A percentile compares a stretch with the other conserved stretches of the same genome.
Conservation (phyloP, 2,113 vertebrate species). For the Corvus hawaiiensis region DNA sequence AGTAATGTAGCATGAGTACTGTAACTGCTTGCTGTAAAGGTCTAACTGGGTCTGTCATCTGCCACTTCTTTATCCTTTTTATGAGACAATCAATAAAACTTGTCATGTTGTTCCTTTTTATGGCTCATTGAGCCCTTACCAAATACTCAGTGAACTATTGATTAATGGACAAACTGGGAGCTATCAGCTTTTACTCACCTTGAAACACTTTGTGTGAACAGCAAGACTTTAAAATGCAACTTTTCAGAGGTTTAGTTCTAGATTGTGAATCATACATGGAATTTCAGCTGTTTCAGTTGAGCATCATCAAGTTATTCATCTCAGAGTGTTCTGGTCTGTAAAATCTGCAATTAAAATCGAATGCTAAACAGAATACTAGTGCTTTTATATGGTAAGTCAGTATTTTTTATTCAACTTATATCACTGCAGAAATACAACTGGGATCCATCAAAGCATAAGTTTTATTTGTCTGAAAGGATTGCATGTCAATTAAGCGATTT, state of each 20-base stretch:
- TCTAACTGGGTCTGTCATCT: not conserved
- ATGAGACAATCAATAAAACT: slow-evolving; percentile 31
- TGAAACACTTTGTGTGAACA: not conserved
- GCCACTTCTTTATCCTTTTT: slow-evolving; percentile 26
- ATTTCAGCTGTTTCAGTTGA: not conserved
- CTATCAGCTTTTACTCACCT: slow-evolving; percentile 20
- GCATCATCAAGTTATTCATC: slow-evolving; percentile 11
- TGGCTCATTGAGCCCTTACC: slow-evolving; percentile 9
- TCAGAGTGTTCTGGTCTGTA: not conserved
- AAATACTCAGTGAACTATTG: slow-evolving; percentile 30
- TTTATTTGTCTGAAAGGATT: slow-evolving; percentile 23
- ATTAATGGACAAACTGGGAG: slow-evolving; percentile 9
- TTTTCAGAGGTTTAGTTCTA: not conserved
- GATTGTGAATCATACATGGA: not conserved
- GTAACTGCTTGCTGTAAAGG: not conserved
- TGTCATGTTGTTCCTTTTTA: slow-evolving; percentile 33
- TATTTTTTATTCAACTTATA: not conserved
- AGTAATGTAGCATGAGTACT: not conserved
- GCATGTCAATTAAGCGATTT: not conserved
- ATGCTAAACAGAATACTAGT: not conserved
- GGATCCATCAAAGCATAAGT: slow-evolving; percentile 1
- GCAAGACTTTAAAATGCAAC: not conserved
- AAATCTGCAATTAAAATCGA: slow-evolving; percentile 45
- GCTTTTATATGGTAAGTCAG: slow-evolving; percentile 31
- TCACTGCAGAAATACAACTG: slow-evolving; percentile 2